These are phyloP conservation scores for Ramphastos sulfuratus DNA, from an alignment of 2,113 vertebrate genomes.

Conservation along the genomic window DNA sequence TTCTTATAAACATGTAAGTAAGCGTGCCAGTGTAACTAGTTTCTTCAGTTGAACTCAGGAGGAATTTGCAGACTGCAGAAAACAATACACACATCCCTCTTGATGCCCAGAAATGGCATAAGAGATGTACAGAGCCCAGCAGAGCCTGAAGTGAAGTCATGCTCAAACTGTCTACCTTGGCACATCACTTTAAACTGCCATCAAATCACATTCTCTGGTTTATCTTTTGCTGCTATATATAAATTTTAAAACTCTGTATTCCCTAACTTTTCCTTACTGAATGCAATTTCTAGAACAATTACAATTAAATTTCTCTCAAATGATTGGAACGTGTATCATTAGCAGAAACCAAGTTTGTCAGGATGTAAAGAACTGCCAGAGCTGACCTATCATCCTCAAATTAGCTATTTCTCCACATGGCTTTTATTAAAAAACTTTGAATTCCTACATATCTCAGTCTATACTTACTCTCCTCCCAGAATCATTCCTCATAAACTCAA, in stretches of 20 bases:
- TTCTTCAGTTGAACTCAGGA: not conserved
- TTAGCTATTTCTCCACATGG: not conserved
- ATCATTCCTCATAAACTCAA: not conserved
- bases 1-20: not conserved
- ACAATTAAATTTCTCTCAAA: not conserved
- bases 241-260: not conserved
- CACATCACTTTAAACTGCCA: not conserved
- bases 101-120: not conserved
- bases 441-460: not conserved
- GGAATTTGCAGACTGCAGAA: not conserved
- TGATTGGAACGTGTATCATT: not conserved
- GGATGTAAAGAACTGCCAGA: not conserved
- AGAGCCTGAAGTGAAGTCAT: not conserved
- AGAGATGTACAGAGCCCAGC: not conserved
- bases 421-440: slow-evolving; percentile 18
- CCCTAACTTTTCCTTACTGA: not conserved
- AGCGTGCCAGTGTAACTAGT: accelerated
- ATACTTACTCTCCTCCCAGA: not conserved
- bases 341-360: slow-evolving; percentile 14
- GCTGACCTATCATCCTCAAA: not conserved
- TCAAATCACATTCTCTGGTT: not conserved
- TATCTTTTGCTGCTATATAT: not conserved
- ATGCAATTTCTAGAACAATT: accelerated
- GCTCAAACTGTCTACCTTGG: not conserved
- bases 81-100: not conserved